Conservation (phyloP, 1,140 invertebrate species). For the Conopomorpha cramerella region DNA sequence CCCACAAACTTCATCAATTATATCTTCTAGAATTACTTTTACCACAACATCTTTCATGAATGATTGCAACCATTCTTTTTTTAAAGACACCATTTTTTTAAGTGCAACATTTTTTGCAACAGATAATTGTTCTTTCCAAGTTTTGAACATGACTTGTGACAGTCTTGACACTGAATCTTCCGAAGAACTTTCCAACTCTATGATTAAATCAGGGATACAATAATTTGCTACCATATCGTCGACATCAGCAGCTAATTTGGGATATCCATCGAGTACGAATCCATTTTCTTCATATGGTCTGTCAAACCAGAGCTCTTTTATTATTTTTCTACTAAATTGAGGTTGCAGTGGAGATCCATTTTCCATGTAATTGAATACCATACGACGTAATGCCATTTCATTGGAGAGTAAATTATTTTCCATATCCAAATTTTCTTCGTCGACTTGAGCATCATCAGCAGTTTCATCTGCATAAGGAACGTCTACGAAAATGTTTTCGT, state of each 20-base stretch:
- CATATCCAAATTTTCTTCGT: constrained; percentile 26
- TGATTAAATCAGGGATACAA: constrained; percentile 61
- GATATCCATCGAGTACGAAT: constrained; percentile 63
- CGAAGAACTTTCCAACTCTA: constrained; percentile 40
- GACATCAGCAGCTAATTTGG: constrained; percentile 50
- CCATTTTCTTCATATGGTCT: constrained; percentile 43
- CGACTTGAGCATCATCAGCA: constrained; percentile 22
- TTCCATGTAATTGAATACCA: constrained; percentile 48
- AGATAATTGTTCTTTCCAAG: constrained; percentile 41
- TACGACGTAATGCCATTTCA: constrained; percentile 32
- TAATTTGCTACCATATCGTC: constrained; percentile 47
- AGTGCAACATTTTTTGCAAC: constrained; percentile 25
- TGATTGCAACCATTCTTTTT: constrained; percentile 21
- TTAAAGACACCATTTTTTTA: constrained; percentile 20
- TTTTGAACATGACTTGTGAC: constrained; percentile 22
- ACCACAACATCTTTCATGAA: constrained; percentile 26
- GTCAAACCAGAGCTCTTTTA: constrained; percentile 55
- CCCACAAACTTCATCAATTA: constrained; percentile 15
- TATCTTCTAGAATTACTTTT: constrained; percentile 30
- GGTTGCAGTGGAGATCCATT: constrained; percentile 30
- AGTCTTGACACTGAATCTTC: constrained; percentile 34
- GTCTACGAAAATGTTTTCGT: constrained; percentile 37
- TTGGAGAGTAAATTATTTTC: constrained; percentile 23
- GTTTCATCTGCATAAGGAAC: constrained; percentile 24
- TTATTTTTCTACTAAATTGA: constrained; percentile 30